Conservation (phyloP, 2,888 invertebrate species). For the Andrena hattorfiana region DNA sequence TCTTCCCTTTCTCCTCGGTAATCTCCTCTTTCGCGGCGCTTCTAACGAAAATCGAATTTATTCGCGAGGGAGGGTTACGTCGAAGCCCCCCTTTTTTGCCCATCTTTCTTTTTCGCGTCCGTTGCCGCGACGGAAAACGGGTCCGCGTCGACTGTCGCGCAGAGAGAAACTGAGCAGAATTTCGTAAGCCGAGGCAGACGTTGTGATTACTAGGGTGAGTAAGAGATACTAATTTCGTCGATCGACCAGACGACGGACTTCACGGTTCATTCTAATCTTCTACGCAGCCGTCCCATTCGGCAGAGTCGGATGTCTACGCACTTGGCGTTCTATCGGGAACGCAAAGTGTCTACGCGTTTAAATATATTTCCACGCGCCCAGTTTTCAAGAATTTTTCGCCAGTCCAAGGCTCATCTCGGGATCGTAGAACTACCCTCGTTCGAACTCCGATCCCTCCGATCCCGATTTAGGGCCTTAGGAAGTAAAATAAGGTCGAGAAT, state of each 20-base stretch:
- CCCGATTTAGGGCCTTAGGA: neutral
- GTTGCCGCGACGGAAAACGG: neutral
- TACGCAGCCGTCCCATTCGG: conserved; percentile 50
- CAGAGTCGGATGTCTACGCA: conserved; percentile 59
- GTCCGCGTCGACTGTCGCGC: neutral
- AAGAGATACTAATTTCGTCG: conserved; percentile 63
- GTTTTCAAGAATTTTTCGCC: conserved; percentile 18
- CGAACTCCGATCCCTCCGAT: conserved; percentile 23
- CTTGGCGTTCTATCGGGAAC: conserved; percentile 65
- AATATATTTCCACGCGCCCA: conserved; percentile 53
- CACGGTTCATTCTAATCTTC: conserved; percentile 61
- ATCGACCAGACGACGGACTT: conserved; percentile 61
- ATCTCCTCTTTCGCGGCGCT: conserved; percentile 41
- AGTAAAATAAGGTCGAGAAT: too few species aligned
- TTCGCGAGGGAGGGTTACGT: conserved; percentile 32
- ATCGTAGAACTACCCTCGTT: neutral
- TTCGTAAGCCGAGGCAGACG: conserved; percentile 52
- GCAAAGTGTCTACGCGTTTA: conserved; percentile 49
- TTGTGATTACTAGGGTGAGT: conserved; percentile 54
- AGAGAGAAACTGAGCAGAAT: conserved; percentile 25
- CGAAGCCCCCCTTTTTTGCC: conserved; percentile 12
- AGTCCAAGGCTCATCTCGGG: neutral
- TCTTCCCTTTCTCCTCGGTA: conserved; percentile 53
- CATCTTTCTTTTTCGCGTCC: conserved; percentile 1
- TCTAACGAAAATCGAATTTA: conserved; percentile 59